Evolutionary conservation across 1,140 invertebrate genomes (phyloP).

Genomic region (Ooceraea biroi): DNA sequence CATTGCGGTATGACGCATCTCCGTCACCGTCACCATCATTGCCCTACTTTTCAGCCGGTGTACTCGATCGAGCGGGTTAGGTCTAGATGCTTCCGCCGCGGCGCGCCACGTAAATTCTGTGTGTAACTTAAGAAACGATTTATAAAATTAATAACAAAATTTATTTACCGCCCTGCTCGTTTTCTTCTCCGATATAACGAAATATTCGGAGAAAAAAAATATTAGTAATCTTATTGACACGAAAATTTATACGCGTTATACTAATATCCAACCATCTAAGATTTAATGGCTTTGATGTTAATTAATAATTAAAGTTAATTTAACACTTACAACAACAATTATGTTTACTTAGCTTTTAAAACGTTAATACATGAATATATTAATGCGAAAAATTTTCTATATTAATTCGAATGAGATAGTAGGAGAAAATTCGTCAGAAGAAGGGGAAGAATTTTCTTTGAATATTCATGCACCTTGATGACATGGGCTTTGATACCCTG

Average conservation of each 20-base stretch:
- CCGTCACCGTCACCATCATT: slow-evolving; percentile 58
- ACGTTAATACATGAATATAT: too few relatives aligned
- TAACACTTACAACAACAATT: too few relatives aligned
- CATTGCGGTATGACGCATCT: slow-evolving; percentile 44
- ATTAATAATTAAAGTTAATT: too few relatives aligned
- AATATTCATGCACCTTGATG: too few relatives aligned
- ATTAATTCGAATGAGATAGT: too few relatives aligned
- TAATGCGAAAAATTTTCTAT: too few relatives aligned
- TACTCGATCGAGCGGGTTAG: slow-evolving; percentile 65
- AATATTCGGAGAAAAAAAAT: neutral
- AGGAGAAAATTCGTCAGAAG: too few relatives aligned
- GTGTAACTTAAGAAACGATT: neutral
- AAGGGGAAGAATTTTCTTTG: too few relatives aligned
- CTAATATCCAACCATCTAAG: too few relatives aligned
- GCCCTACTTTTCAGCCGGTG: slow-evolving; percentile 63
- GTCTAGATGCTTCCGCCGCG: slow-evolving; percentile 28
- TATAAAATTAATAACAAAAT: neutral
- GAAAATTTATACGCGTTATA: neutral
- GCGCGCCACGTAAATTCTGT: slow-evolving; percentile 11
- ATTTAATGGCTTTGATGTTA: too few relatives aligned
- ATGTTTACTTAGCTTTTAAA: too few relatives aligned
- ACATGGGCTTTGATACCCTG: neutral
- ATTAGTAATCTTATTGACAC: neutral
- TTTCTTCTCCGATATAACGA: too few relatives aligned
- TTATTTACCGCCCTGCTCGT: neutral